Conservation (phyloP, 2,888 invertebrate species). For the Periphyllus acericola region DNA sequence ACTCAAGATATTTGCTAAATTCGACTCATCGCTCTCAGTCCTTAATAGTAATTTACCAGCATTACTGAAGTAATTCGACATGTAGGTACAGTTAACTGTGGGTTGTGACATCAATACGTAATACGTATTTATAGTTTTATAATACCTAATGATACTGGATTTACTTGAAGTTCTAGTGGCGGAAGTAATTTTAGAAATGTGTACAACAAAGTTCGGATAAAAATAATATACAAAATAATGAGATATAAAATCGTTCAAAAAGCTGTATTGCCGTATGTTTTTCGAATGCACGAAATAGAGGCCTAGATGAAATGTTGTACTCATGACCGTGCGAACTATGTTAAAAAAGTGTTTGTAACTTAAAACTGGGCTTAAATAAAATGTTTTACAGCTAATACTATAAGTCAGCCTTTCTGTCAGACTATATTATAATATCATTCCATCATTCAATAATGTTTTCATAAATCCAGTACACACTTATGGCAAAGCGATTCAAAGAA, state of each 20-base stretch:
- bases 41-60: not conserved
- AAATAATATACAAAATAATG: too few relatives aligned
- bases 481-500: not conserved
- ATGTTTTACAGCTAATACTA: not conserved
- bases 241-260: not conserved
- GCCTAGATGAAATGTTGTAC: too few relatives aligned
- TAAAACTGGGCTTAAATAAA: not conserved
- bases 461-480: not conserved
- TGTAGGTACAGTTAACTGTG: not conserved
- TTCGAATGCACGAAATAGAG: not conserved
- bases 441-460: not conserved
- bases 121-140: not conserved
- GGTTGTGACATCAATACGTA: not conserved
- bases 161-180: not conserved
- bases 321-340: not conserved
- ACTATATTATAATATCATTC: not conserved
- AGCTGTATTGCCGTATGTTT: not conserved
- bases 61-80: not conserved
- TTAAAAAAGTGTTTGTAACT: slow-evolving; percentile 11
- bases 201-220: too few relatives aligned
- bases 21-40: not conserved
- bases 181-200: too few relatives aligned
- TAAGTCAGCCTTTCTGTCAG: not conserved
- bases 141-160: not conserved
- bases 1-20: not conserved